phyloP scores from a whole-genome alignment of 2,797 vertebrate species.

The Lithobates pipiens region DNA sequence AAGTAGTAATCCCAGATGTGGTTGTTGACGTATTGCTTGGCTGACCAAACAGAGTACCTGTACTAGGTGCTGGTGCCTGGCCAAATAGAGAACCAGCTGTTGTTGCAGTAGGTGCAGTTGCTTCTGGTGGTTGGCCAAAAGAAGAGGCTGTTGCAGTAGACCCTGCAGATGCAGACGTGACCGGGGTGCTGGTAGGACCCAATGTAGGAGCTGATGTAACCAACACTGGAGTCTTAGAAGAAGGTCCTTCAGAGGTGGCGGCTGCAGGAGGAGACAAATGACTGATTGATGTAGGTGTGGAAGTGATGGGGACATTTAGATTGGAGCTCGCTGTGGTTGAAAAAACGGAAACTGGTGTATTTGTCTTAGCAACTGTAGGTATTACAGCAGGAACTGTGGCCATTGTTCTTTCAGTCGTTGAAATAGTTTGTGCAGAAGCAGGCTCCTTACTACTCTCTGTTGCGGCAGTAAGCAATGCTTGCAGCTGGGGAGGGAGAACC shows the following conservation, averaged over 20 bases:
- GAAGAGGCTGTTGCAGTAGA: conserved; percentile 69
- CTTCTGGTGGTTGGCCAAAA: conserved; percentile 75
- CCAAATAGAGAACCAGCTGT: conserved; percentile 69
- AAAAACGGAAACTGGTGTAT: not conserved
- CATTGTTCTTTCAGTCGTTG: not conserved
- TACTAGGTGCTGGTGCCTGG: conserved; percentile 65
- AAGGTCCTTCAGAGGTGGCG: not conserved
- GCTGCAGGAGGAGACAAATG: conserved; percentile 59
- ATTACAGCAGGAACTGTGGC: conserved; percentile 34
- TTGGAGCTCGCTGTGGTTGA: conserved; percentile 36
- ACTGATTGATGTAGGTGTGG: not conserved
- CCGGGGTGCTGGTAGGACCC: conserved; percentile 46
- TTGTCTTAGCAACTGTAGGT: conserved; percentile 43
- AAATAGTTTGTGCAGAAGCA: not conserved
- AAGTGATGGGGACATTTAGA: conserved; percentile 52
- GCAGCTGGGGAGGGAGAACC: conserved; percentile 24
- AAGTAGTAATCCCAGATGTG: conserved; percentile 21
- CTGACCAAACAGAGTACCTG: conserved; percentile 74
- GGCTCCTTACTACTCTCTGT: conserved; percentile 62
- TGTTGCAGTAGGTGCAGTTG: conserved; percentile 62
- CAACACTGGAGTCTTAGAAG: conserved; percentile 60
- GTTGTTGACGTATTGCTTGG: conserved; percentile 64
- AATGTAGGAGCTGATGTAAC: conserved; percentile 65
- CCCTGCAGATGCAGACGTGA: conserved; percentile 62
- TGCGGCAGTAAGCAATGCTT: conserved; percentile 58